Evolutionary conservation across 2,113 vertebrate genomes (phyloP).

Genomic region (Petromus typicus): DNA sequence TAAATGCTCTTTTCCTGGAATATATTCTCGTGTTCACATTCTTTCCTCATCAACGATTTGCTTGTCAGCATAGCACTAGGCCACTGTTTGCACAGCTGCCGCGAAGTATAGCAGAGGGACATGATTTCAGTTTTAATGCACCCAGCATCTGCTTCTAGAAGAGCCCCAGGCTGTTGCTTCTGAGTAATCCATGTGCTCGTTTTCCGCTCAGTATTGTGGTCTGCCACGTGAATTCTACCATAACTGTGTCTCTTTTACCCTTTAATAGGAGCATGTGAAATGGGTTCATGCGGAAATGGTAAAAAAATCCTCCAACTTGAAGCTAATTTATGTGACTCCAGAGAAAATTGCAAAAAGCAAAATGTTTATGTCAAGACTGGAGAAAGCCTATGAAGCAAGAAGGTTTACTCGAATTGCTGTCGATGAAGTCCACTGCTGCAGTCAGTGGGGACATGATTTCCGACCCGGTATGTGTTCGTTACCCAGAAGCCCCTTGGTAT

Average conservation of each 20-base stretch:
- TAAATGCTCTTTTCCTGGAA: not conserved
- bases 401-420: too few relatives aligned
- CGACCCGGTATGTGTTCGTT: conserved; percentile 90
- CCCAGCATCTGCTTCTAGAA: conserved; percentile 9
- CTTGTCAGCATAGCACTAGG: not conserved
- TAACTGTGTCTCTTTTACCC: not conserved
- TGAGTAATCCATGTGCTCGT: not conserved
- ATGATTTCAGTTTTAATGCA: conserved; percentile 26
- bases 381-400: too few relatives aligned
- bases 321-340: too few relatives aligned
- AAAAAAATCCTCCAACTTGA: conserved; percentile 90
- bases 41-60: not conserved
- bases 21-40: not conserved
- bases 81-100: conserved; percentile 3
- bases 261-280: conserved; percentile 93
- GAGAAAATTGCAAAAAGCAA: too few relatives aligned
- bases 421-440: too few relatives aligned
- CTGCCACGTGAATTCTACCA: not conserved
- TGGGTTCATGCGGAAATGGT: conserved; percentile 92
- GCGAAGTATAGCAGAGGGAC: not conserved
- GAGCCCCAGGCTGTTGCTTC: not conserved
- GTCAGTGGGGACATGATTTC: too few relatives aligned
- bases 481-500: not conserved
- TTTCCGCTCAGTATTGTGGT: not conserved
- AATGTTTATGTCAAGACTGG: too few relatives aligned